Evolutionary conservation across 1,140 invertebrate genomes (phyloP), one percentile per base, ranked within the genome.

Genomic region (Bombus sibiricus): DNA sequence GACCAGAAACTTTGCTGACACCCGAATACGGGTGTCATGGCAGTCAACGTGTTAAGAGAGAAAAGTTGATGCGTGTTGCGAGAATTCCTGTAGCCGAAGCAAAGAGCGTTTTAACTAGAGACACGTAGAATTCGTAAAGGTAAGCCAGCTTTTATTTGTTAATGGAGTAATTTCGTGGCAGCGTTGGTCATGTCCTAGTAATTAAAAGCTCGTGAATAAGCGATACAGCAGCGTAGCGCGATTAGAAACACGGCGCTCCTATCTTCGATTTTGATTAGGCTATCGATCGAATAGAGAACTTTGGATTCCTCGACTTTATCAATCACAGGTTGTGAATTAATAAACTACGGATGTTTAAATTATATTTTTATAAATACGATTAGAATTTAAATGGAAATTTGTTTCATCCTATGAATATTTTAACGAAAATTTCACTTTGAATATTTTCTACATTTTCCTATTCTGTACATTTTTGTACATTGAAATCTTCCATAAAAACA

Each of bases 151-250:
- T 86, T 87, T 85, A 85, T 43, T 62, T 37, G 25, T 57, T 86
- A 81, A 88, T 66, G 39, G 32, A 88, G 73, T 77, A 88, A 86
- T 81, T 85, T 57, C n/a, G 39, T 59, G 25, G 57, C 12, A 43
- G 6, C 18, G 37, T 5, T 13, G 34, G 57, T 15, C 59, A 76
- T 25, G 72, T 34, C 28, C 37, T 53, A 39, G n/a, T 82, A 86
- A 88, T 88, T 88, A 86, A 72, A 81, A 77, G 8, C 41, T 22
- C 8, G 57, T n/a, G 69, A 37, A 74, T 59, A 37, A n/a, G 6
- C 34, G 57, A 77, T 77, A 62, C 74, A 37, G 34, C 39, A 12
- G 22, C 4, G 34, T 34, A 3, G 5, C 13, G 53, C 34, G 53
- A 22, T 18, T 32, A 34, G 43, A 25, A 43, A 25, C 43, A 34